Evolutionary conservation across 2,797 vertebrate genomes (phyloP), one percentile per base, ranked within the genome.

Genomic region (Columba guinea): DNA sequence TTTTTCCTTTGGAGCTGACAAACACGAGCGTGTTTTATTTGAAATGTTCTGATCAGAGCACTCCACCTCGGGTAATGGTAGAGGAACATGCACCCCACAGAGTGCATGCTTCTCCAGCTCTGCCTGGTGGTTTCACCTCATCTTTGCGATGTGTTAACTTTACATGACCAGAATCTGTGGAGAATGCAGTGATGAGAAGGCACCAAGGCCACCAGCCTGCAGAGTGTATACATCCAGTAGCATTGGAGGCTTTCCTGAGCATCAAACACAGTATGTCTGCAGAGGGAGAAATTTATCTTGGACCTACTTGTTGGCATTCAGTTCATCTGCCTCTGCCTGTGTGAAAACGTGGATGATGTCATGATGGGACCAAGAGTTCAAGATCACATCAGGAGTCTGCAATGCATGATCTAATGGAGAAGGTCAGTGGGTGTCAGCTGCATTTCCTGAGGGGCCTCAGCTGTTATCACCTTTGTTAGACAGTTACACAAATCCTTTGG

Each of bases 371-470:
- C 0, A 2, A 67, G 80, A 77, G 41, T 71, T 70, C 77, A 27
- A 64, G 68, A 60, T 67, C 35, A 19, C 56, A 37, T 64, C 64
- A 84, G 81, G 35, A 79, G 27, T 56, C 70, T 82, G 88, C 48
- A 56, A 12, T 14, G 71, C 39, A 35, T 95, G 92, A 96, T 94
- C 80, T 95, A 70, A 94, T 56, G 63, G 90, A 90, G 69, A 44
- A 94, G 74, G 67, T 64, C 18, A 6, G 44, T 21, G 49, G n/a
- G 14, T 49, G 26, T 92, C 52, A 68, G 60, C 48, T 90, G 28
- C 26, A 30, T 74, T 60, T 96, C 86, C 39, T 26, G 3, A 11
- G 39, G 37, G 75, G 13, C 30, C 44, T 87, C 74, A 55, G 7
- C 51, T 84, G 26, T 60, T 84, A 34, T 52, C 74, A 76, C 63